Conservation (phyloP, 1,140 invertebrate species). For the Trinorchestia longiramus region DNA sequence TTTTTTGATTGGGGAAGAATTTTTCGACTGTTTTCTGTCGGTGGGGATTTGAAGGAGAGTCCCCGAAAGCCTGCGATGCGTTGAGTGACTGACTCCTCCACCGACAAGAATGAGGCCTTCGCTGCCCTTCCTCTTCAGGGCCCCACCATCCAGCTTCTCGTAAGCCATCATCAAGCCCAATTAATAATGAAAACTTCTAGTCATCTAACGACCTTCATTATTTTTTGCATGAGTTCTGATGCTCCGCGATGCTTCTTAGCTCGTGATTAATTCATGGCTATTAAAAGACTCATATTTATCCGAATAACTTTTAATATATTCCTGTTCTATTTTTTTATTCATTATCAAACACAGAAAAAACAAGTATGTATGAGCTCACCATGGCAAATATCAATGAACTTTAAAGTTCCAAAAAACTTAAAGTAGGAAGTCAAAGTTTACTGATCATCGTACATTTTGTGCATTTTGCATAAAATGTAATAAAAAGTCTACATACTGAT, state of each 20-base stretch:
- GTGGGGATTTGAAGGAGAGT: neutral
- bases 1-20: neutral
- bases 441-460: neutral
- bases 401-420: neutral
- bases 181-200: slow-evolving; percentile 58
- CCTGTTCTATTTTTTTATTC: neutral
- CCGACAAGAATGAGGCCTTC: slow-evolving; percentile 14
- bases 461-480: neutral
- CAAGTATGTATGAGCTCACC: neutral
- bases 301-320: neutral
- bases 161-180: neutral
- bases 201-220: neutral
- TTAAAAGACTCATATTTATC: neutral
- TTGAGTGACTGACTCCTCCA: neutral
- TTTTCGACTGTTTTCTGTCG: neutral
- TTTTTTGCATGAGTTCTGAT: neutral
- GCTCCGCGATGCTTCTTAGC: neutral
- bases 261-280: neutral
- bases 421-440: neutral
- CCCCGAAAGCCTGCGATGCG: slow-evolving; percentile 5
- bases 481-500: neutral
- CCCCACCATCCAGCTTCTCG: neutral
- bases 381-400: neutral
- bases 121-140: neutral
- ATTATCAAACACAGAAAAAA: neutral